Base-by-base conservation (phyloP, 2,888 invertebrate genomes). In the Enchytraeus crypticus region DNA sequence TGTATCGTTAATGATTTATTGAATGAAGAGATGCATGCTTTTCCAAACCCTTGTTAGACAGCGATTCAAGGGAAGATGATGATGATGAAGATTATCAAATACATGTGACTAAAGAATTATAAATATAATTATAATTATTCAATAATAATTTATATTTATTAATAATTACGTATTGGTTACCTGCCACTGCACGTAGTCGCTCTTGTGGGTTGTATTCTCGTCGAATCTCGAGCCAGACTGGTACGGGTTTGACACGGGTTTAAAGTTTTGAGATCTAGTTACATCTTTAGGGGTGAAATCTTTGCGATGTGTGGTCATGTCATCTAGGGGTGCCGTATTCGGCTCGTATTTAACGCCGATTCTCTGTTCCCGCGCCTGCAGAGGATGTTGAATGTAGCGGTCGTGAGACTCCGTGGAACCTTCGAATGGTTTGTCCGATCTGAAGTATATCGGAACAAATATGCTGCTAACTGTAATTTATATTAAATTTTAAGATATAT, bases 221-320 rank as follows among this genome's bases (percentile, higher is more conserved):
- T 76, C 73, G 45, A 80, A 73, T 3, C 77, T 78, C 8, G 74
- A 75, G 23, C 72, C 71, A 3, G 77, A 76, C 33, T 70, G 69
- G 67, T 72, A 77, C 4, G 77, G 74, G 8, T 64, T 64, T 26
- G 68, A 65, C n/a, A 71, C 72, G 1, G 79, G 79, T 57, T 76
- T 78, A 58, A 70, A 77, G 61, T 74, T 74, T 29, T 65, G 64
- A 33, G 69, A 66, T 51, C 70, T 72, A 4, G 62, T 65, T 18
- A n/a, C 53, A 11, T 64, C 63, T 59, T 67, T 67, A 11, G 67
- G 57, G 21, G 51, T 61, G 51, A 69, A 78, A 57, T 78, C 78
- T 45, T 72, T 67, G 61, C 63, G 72, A 59, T 73, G 74, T 55
- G 74, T 77, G 26, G 74, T 72, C 55, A 72, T 56, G 30, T 73